Conservation (phyloP, 2,888 invertebrate species). For the Octonoba sinensis region DNA sequence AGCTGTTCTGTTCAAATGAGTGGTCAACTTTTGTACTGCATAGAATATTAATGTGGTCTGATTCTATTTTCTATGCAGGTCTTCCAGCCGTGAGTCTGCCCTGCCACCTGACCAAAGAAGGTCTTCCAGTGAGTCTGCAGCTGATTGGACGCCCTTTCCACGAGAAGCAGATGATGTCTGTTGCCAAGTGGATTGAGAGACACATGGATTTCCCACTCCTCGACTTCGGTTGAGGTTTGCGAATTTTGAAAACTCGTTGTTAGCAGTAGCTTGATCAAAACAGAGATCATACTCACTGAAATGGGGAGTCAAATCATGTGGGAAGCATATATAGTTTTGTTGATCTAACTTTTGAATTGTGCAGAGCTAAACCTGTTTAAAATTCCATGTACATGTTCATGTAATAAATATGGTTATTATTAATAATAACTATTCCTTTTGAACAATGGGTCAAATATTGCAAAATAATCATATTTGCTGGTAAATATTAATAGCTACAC, state of each 20-base stretch:
- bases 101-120: slow-evolving; percentile 79
- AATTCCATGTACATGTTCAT: no score
- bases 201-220: slow-evolving; percentile 46
- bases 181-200: slow-evolving; percentile 60
- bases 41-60: no score
- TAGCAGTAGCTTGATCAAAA: no score
- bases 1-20: no score
- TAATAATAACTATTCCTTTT: no score
- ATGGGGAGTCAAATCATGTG: not conserved
- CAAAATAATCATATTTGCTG: no score
- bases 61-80: slow-evolving; percentile 72
- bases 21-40: no score
- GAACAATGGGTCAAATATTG: no score
- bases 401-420: no score
- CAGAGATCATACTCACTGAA: not conserved
- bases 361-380: no score
- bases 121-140: slow-evolving; percentile 88
- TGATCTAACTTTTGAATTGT: no score
- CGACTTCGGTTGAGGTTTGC: slow-evolving; percentile 16
- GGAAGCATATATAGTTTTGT: not conserved
- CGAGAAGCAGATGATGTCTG: slow-evolving; percentile 44
- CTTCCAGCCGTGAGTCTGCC: slow-evolving; percentile 91
- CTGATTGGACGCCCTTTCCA: slow-evolving; percentile 79
- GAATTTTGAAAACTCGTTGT: not conserved
- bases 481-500: no score